Percentiles rank a stretch among this genome's conserved stretches.
phyloP scores from a whole-genome alignment of 2,113 vertebrate genomes.

The Galeopterus variegatus region DNA sequence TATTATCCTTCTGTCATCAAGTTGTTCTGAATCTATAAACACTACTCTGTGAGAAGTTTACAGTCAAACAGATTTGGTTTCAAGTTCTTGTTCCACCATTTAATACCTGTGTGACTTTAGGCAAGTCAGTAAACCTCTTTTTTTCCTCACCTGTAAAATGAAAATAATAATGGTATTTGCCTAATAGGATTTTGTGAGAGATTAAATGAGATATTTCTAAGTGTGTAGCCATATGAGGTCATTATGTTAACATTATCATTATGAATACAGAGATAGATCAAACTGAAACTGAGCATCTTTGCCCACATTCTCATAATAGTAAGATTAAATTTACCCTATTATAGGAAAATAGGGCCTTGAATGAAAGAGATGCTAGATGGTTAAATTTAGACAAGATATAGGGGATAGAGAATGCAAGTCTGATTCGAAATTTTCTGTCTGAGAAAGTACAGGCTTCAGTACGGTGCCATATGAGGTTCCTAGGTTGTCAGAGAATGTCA shows the following conservation, averaged over 20 bases:
- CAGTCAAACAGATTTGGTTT: background rate
- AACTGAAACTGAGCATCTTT: conserved; percentile 3
- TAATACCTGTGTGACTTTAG: conserved; percentile 29
- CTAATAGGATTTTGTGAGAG: background rate
- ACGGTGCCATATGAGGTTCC: background rate
- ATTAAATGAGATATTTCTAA: conserved; percentile 54
- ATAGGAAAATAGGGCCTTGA: conserved; percentile 30
- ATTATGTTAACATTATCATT: conserved; percentile 6
- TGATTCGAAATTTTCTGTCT: background rate
- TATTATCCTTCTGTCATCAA: background rate
- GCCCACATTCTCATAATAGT: background rate
- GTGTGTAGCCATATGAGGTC: background rate
- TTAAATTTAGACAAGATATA: background rate
- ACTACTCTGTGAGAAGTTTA: background rate
- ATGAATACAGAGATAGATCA: background rate
- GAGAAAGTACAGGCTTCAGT: background rate
- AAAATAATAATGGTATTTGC: conserved; percentile 13
- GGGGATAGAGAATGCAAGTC: background rate
- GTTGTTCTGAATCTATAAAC: conserved; percentile 34
- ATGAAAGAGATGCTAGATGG: background rate
- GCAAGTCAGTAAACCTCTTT: background rate
- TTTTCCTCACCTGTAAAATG: conserved; percentile 18
- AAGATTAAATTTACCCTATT: conserved; percentile 34
- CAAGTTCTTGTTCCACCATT: background rate
- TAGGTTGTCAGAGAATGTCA: background rate